Conservation (phyloP, 2,797 vertebrate species). For the Capromys pilorides region DNA sequence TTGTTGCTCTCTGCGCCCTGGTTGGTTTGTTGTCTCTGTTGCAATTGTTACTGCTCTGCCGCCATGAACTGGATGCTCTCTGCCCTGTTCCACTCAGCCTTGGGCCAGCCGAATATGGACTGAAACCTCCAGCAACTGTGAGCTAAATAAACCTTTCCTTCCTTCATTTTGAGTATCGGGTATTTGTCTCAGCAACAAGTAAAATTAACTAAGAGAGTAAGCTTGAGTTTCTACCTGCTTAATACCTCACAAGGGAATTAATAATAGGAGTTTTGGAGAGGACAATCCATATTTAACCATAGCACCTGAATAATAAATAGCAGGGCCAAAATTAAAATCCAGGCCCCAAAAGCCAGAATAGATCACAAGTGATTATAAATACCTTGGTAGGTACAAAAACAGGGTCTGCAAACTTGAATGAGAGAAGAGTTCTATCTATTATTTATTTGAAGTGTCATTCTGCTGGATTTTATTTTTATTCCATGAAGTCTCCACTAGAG, state of each 20-base stretch:
- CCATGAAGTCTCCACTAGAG: slow-evolving; percentile 17
- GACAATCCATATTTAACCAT: not conserved
- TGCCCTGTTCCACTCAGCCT: too few relatives aligned
- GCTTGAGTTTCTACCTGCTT: not conserved
- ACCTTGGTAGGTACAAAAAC: not conserved
- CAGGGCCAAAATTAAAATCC: not conserved
- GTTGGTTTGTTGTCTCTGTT: too few relatives aligned
- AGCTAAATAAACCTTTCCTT: too few relatives aligned
- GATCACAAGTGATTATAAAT: not conserved
- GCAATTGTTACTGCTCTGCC: too few relatives aligned
- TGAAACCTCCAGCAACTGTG: too few relatives aligned
- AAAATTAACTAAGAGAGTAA: too few relatives aligned
- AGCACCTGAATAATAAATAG: not conserved
- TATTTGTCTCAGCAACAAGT: too few relatives aligned
- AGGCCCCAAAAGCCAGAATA: not conserved
- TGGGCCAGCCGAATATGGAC: too few relatives aligned
- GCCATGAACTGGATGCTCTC: too few relatives aligned
- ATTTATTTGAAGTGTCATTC: not conserved
- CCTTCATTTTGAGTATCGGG: too few relatives aligned
- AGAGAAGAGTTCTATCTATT: not conserved
- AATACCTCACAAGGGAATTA: not conserved
- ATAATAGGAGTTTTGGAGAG: not conserved
- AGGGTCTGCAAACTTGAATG: slow-evolving; percentile 22
- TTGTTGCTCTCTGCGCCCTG: too few relatives aligned
- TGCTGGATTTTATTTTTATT: slow-evolving; percentile 33